phyloP scores from a whole-genome alignment of 2,113 vertebrate genomes.

The Ifrita kowaldi region DNA sequence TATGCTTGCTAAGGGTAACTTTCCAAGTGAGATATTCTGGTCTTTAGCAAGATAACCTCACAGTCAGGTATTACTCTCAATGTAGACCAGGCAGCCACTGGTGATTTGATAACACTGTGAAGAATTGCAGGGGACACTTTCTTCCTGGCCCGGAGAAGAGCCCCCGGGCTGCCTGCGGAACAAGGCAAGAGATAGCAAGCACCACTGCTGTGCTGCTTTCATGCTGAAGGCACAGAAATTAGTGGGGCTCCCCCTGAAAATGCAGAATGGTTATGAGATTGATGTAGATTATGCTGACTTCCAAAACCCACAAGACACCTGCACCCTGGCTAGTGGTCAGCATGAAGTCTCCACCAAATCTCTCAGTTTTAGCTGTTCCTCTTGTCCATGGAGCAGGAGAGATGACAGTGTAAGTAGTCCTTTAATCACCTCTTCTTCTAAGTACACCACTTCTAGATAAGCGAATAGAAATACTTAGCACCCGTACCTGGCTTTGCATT shows the following conservation, averaged over 20 bases:
- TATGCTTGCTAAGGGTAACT: neutral
- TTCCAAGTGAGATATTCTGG: neutral
- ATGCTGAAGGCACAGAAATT: neutral
- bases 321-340: neutral
- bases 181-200: accelerated
- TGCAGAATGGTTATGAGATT: neutral
- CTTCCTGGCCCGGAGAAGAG: neutral
- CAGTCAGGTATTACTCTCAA: neutral
- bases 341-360: neutral
- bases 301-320: neutral
- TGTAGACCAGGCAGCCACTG: neutral
- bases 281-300: neutral
- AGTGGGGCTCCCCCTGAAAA: neutral
- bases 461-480: neutral
- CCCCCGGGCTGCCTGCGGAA: accelerated
- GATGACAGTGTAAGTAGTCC: neutral
- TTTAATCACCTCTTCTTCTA: neutral
- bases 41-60: neutral
- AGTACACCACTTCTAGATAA: neutral
- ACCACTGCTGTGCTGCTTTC: neutral
- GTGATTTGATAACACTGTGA: neutral
- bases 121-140: neutral
- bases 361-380: neutral
- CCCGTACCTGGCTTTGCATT: neutral
- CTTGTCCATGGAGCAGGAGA: neutral